Evolutionary conservation across 2,113 vertebrate species (phyloP).

Genomic region (Ptychochromis oligacanthus): DNA sequence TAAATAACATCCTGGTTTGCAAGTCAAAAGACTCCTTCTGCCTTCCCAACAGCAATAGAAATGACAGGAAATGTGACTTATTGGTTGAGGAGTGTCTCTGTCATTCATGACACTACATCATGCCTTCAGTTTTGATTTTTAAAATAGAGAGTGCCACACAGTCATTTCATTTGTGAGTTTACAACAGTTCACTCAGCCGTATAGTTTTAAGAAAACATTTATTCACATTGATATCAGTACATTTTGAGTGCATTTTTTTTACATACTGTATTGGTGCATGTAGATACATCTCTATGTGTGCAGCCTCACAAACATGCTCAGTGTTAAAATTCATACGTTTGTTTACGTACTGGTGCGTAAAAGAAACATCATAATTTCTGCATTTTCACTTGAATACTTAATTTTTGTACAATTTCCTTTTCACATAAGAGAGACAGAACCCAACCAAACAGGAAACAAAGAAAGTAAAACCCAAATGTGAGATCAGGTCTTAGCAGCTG

Average conservation of each 20-base stretch:
- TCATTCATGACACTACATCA: background rate
- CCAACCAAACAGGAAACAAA: slow-evolving; percentile 57
- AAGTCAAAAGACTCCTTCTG: slow-evolving; percentile 1
- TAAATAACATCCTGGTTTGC: background rate
- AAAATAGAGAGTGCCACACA: background rate
- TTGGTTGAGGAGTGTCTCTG: background rate
- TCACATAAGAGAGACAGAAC: slow-evolving; percentile 61
- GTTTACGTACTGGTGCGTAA: slow-evolving; percentile 33
- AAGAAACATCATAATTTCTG: slow-evolving; percentile 45
- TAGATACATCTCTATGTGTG: slow-evolving; percentile 40
- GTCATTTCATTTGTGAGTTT: background rate
- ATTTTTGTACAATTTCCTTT: slow-evolving; percentile 78
- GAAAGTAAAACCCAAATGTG: slow-evolving; percentile 58
- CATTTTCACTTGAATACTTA: slow-evolving; percentile 57
- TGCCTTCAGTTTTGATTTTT: background rate
- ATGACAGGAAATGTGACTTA: background rate
- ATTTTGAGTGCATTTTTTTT: slow-evolving; percentile 74
- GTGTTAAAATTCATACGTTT: slow-evolving; percentile 20
- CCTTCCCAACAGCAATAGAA: background rate
- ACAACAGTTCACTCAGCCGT: slow-evolving; percentile 31
- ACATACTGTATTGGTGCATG: slow-evolving; percentile 67
- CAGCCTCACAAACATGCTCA: slow-evolving; percentile 36
- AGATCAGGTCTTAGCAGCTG: slow-evolving; percentile 61
- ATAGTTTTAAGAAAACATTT: slow-evolving; percentile 80
- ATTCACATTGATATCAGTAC: slow-evolving; percentile 83